Base-by-base conservation (phyloP, 2,113 vertebrate species). In the Beaufortia kweichowensis region DNA sequence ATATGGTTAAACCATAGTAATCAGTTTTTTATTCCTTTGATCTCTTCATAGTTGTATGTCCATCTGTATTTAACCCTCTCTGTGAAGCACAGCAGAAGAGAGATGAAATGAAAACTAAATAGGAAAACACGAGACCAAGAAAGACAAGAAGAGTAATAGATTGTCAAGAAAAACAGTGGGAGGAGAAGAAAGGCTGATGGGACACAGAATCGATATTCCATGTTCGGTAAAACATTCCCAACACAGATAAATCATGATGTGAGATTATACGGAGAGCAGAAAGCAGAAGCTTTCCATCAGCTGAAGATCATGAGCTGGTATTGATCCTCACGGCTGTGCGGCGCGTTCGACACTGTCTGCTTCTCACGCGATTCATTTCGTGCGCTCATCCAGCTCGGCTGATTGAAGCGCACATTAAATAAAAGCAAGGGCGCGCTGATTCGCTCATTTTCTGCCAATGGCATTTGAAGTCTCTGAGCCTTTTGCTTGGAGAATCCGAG, bases 251-350 rank as follows among this genome's bases (percentile, higher is more conserved):
- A 90, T 90, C 89, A 86, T 77, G 21, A 61, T 67, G 24, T 69
- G 79, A 86, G 88, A 89, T 90, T 87, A 89, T 88, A 83, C 83
- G 63, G 9, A 59, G 53, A 82, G 81, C 71, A 82, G 63, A 69
- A 72, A 76, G 71, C 41, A 84, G 84, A 86, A 85, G 82, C 82
- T 76, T 88, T 90, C 89, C 85, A 90, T 91, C 86, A 89, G 88
- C 88, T 78, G 78, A 83, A 88, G 90, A 91, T 89, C 85, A 88
- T 82, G 85, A 85, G 82, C 86, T 65, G 28, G 56, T 86, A 91
- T 92, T 69, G 90, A 91, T 91, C 84, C 31, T 15, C 21, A 39
- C 33, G 77, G 79, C 78, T 31, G 77, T 84, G 82, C 80, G 12
- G 72, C 82, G 83, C 87, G 87, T 87, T 85, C 85, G 87, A 86